Conservation (phyloP, 53 echinoderm and acorn worm species). For the Paracentrotus lividus region DNA sequence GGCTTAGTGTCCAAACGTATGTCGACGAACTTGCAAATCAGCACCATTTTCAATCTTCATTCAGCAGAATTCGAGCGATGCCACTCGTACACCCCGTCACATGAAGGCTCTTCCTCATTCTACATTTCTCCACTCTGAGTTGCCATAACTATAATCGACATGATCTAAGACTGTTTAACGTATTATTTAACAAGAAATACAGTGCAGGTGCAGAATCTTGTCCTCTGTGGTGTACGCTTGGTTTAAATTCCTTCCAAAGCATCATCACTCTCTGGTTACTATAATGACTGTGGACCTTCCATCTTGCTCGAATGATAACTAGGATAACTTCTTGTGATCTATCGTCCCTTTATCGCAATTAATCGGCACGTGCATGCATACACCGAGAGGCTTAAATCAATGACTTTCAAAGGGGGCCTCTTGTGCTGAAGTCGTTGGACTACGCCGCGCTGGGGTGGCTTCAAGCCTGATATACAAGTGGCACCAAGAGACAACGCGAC, state of each 20-base stretch:
- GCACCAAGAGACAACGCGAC: constrained; percentile 7
- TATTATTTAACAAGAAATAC: too few species aligned
- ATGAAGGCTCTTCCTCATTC: neutral
- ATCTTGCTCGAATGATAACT: neutral
- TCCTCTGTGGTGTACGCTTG: neutral
- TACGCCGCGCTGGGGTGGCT: neutral
- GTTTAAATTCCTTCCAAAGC: neutral
- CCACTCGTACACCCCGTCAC: neutral
- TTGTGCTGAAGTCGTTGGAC: neutral
- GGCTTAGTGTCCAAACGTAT: neutral
- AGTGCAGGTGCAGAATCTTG: constrained; percentile 18
- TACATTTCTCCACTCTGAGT: neutral
- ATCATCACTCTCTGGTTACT: too few species aligned
- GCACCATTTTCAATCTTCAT: neutral
- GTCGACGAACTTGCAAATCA: neutral
- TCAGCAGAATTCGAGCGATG: constrained; percentile 4
- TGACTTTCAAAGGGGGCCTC: too few species aligned
- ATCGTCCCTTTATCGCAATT: neutral
- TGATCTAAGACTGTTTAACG: constrained; percentile 43
- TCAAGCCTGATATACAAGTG: constrained; percentile 29
- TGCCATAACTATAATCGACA: neutral
- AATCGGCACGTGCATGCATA: neutral
- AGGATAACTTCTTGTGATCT: neutral
- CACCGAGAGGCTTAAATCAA: neutral
- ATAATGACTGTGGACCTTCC: neutral